Percentiles rank a stretch among this genome's conserved stretches.
Conservation (phyloP, 2,797 vertebrate genomes). For the Poeciliopsis paucimaculata region DNA sequence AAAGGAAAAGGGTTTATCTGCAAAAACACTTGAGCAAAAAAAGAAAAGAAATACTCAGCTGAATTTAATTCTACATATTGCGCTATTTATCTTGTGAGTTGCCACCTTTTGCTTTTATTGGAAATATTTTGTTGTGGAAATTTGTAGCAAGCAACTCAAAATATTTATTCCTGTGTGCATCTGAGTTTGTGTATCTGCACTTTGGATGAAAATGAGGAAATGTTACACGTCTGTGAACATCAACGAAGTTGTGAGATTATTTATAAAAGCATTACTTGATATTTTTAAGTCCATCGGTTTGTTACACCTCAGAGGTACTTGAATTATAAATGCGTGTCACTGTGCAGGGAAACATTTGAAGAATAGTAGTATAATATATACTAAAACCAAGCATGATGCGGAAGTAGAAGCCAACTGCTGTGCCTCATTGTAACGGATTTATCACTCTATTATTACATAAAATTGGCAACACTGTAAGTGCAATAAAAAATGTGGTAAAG, state of each 20-base stretch:
- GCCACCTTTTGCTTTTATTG: not conserved
- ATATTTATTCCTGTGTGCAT: slow-evolving; percentile 29
- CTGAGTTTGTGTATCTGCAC: slow-evolving; percentile 41
- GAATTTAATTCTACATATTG: not conserved
- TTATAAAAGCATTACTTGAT: slow-evolving; percentile 55
- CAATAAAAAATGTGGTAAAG: slow-evolving; percentile 29
- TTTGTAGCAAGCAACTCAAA: not conserved
- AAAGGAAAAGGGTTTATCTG: not conserved
- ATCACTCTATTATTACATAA: slow-evolving; percentile 16
- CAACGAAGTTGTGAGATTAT: slow-evolving; percentile 27
- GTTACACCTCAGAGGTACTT: slow-evolving; percentile 9
- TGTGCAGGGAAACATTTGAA: not conserved
- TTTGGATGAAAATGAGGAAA: slow-evolving; percentile 53
- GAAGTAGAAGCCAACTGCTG: slow-evolving; percentile 19
- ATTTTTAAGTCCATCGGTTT: slow-evolving; percentile 30
- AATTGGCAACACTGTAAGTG: slow-evolving; percentile 40
- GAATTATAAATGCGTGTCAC: not conserved
- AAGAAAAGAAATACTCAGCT: no score
- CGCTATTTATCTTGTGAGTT: not conserved
- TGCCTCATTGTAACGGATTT: slow-evolving; percentile 43
- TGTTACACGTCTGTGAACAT: slow-evolving; percentile 20
- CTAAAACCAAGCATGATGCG: slow-evolving; percentile 1
- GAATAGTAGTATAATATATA: not conserved
- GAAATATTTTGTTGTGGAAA: not conserved
- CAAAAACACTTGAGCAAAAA: not conserved